Percentiles rank a stretch among this genome's conserved stretches.
These are phyloP conservation scores for Drosophila gaucha DNA, from an alignment of 2,888 invertebrate species.

Conservation along the genomic window DNA sequence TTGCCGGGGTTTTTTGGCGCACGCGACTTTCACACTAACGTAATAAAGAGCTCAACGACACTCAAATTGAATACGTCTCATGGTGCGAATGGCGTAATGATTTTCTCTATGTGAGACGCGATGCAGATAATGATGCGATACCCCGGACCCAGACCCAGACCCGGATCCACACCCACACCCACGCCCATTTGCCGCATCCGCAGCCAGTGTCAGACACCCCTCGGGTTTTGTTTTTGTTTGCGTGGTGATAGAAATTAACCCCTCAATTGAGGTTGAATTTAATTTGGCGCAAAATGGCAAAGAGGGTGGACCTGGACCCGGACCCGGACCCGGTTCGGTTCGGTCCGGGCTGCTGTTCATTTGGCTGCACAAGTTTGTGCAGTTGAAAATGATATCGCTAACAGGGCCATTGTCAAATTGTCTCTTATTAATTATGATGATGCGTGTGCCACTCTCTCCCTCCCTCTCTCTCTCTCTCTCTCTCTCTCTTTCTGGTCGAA, in stretches of 20 bases:
- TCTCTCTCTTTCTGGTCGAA: background rate
- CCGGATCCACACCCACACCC: slow-evolving; percentile 25
- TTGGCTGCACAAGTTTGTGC: slow-evolving; percentile 57
- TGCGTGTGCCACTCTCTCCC: slow-evolving; percentile 56
- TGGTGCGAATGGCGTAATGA: slow-evolving; percentile 83
- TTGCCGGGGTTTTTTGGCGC: slow-evolving; percentile 60
- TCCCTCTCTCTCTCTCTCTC: too few relatives aligned
- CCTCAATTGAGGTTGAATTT: slow-evolving; percentile 85
- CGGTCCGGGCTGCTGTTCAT: slow-evolving; percentile 49
- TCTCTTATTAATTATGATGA: slow-evolving; percentile 82
- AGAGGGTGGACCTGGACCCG: slow-evolving; percentile 48
- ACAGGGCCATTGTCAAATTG: slow-evolving; percentile 81
- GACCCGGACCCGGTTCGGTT: background rate
- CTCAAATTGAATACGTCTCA: slow-evolving; percentile 82
- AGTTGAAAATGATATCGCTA: slow-evolving; percentile 74
- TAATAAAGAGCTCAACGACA: slow-evolving; percentile 84
- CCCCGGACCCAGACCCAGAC: background rate
- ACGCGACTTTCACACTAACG: slow-evolving; percentile 83
- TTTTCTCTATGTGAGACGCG: slow-evolving; percentile 79
- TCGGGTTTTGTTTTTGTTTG: slow-evolving; percentile 76
- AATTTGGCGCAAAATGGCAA: slow-evolving; percentile 84
- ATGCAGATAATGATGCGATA: slow-evolving; percentile 76
- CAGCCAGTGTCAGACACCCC: slow-evolving; percentile 38
- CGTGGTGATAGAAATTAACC: slow-evolving; percentile 84
- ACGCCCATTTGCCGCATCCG: slow-evolving; percentile 17